phyloP scores from a whole-genome alignment of 2,113 vertebrate species.

The Tonatia bakeri region DNA sequence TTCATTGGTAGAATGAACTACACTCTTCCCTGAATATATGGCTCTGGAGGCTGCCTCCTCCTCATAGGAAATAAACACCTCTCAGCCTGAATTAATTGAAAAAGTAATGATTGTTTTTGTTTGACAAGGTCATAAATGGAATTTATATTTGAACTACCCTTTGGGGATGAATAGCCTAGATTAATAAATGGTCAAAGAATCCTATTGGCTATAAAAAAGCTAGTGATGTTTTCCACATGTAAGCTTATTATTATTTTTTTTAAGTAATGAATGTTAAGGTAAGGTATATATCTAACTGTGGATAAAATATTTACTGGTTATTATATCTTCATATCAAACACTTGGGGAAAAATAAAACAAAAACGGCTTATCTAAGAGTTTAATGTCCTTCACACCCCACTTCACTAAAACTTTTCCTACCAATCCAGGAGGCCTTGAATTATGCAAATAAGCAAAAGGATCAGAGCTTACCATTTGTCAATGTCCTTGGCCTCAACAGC shows the following conservation, averaged over 20 bases:
- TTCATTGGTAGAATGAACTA: not conserved
- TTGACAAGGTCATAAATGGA: not conserved
- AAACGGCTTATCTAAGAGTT: not conserved
- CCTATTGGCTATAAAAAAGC: not conserved
- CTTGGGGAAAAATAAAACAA: not conserved
- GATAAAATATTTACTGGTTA: not conserved
- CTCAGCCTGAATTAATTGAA: not conserved
- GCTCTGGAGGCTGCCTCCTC: not conserved
- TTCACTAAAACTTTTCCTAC: not conserved
- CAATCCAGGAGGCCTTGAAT: not conserved
- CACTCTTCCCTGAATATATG: not conserved
- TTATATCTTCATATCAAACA: not conserved
- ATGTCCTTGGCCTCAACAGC: not conserved
- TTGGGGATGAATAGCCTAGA: not conserved
- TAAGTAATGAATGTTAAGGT: not conserved
- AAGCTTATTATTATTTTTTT: not conserved
- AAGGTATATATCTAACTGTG: not conserved
- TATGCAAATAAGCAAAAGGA: not conserved
- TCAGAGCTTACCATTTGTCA: not conserved
- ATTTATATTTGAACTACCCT: constrained; percentile 9
- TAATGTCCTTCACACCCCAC: not conserved
- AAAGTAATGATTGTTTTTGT: not conserved
- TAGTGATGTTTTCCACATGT: not conserved
- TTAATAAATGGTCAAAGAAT: not conserved
- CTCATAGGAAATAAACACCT: not conserved